phyloP scores from a whole-genome alignment of 2,888 invertebrate genomes.

The Rhagonycha lutea region DNA sequence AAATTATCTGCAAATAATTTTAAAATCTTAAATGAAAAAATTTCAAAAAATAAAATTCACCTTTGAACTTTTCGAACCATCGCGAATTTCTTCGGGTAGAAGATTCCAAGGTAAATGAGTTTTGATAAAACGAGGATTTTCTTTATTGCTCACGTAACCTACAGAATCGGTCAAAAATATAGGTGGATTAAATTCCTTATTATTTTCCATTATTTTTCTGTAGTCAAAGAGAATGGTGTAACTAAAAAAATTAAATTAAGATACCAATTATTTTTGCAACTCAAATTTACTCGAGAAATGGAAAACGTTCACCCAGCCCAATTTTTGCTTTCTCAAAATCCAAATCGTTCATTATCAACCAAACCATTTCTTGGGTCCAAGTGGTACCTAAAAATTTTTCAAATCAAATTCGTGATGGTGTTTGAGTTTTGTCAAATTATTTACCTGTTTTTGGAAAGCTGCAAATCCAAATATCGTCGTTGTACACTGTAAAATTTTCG shows the following conservation, averaged over 20 bases:
- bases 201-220: slow-evolving; percentile 43
- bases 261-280: background rate
- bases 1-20: slow-evolving; percentile 68
- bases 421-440: background rate
- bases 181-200: slow-evolving; percentile 42
- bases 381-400: slow-evolving; percentile 65
- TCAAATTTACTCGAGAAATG: slow-evolving; percentile 67
- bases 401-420: background rate
- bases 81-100: slow-evolving; percentile 58
- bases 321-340: slow-evolving; percentile 63
- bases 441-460: slow-evolving; percentile 63
- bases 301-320: slow-evolving; percentile 65
- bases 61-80: slow-evolving; percentile 51
- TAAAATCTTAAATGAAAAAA: background rate
- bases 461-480: slow-evolving; percentile 61
- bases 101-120: slow-evolving; percentile 66
- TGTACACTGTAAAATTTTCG: slow-evolving; percentile 54
- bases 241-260: slow-evolving; percentile 39
- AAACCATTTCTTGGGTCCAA: slow-evolving; percentile 78
- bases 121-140: slow-evolving; percentile 61
- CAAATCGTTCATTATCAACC: slow-evolving; percentile 67
- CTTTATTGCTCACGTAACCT: slow-evolving; percentile 36
- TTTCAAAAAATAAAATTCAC: slow-evolving; percentile 30
- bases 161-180: slow-evolving; percentile 41
- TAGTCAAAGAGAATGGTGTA: slow-evolving; percentile 54